Evolutionary conservation across 2,113 vertebrate genomes (phyloP).

Genomic region (Epinephelus moara): DNA sequence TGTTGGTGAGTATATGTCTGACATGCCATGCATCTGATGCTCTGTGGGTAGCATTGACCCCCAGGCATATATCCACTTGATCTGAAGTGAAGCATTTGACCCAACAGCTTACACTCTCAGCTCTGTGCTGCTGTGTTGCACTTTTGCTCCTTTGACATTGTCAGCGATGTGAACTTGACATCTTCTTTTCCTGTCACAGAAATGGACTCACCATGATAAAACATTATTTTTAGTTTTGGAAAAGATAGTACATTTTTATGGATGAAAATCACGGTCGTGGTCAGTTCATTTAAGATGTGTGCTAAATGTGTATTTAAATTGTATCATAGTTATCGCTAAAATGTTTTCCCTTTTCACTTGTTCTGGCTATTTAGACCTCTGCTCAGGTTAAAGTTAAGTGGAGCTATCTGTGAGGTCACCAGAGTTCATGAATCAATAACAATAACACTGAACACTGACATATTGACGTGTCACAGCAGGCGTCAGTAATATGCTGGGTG

Average conservation of each 20-base stretch:
- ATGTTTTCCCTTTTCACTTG: too few species aligned
- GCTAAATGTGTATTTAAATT: too few species aligned
- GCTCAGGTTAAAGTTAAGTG: background rate
- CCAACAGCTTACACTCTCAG: slow-evolving; percentile 14
- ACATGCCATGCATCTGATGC: slow-evolving; percentile 25
- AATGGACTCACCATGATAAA: background rate
- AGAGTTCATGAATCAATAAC: background rate
- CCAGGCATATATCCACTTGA: slow-evolving; percentile 50
- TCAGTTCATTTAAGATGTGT: background rate
- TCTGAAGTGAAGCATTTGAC: slow-evolving; percentile 53
- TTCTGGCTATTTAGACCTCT: too few species aligned
- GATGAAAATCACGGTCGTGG: background rate
- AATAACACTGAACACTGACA: background rate
- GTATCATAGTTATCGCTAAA: too few species aligned
- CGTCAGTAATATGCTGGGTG: too few species aligned
- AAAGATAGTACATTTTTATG: background rate
- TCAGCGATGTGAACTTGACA: background rate
- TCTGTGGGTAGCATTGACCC: slow-evolving; percentile 21
- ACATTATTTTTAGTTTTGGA: background rate
- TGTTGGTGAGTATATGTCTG: slow-evolving; percentile 25
- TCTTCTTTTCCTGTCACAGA: background rate
- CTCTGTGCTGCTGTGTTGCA: slow-evolving; percentile 6
- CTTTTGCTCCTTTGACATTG: slow-evolving; percentile 9
- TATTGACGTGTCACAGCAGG: background rate
- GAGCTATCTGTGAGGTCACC: background rate